Conservation (phyloP, 2,888 invertebrate genomes). For the Apoderus coryli region DNA sequence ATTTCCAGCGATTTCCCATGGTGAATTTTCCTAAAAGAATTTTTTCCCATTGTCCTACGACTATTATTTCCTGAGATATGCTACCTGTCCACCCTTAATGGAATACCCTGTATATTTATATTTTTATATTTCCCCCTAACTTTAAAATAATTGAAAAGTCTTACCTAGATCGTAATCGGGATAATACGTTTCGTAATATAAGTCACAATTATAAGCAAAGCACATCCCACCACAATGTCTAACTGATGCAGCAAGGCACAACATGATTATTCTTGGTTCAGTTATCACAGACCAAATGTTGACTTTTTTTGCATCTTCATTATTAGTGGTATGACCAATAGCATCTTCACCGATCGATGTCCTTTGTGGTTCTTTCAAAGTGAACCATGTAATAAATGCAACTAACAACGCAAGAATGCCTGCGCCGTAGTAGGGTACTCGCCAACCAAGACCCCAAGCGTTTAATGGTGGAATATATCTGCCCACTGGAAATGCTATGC, state of each 20-base stretch:
- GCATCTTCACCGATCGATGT: slow-evolving; percentile 54
- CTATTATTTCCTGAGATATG: no score
- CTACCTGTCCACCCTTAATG: no score
- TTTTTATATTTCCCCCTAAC: no score
- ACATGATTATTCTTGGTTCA: slow-evolving; percentile 62
- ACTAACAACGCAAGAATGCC: slow-evolving; percentile 63
- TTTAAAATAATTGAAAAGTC: no score
- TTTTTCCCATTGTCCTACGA: no score
- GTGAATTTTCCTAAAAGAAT: no score
- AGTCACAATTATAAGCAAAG: slow-evolving; percentile 82
- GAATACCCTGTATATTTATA: no score
- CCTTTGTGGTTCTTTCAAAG: slow-evolving; percentile 61
- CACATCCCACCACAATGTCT: slow-evolving; percentile 82
- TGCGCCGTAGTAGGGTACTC: slow-evolving; percentile 66
- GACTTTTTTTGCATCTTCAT: slow-evolving; percentile 32
- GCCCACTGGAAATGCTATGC: slow-evolving; percentile 78
- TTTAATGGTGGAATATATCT: slow-evolving; percentile 65
- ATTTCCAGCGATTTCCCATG: no score
- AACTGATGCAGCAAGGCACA: slow-evolving; percentile 77
- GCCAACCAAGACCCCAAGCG: slow-evolving; percentile 68
- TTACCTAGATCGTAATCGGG: slow-evolving; percentile 72
- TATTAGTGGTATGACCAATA: slow-evolving; percentile 21
- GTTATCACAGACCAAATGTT: slow-evolving; percentile 57
- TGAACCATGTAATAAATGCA: slow-evolving; percentile 55
- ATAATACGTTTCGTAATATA: slow-evolving; percentile 77